Evolutionary conservation across 2,888 invertebrate genomes (phyloP), one percentile per base, ranked within the genome.

Genomic region (Heliconius erato): DNA sequence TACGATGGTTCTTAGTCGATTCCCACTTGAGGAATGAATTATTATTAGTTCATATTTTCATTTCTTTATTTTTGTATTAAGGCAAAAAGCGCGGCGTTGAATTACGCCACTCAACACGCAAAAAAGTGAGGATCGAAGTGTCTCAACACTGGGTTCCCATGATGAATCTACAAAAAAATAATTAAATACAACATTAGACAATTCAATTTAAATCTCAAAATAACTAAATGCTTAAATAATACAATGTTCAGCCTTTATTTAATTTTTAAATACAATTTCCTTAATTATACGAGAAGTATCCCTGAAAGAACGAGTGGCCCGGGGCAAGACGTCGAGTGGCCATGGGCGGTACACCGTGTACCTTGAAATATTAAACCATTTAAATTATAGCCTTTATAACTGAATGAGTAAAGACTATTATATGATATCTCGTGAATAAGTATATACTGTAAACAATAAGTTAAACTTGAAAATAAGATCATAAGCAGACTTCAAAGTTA

Each of bases 201-300:
- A n/a, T 40, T 40, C 6, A 6, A 44, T 71, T 5, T 44, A 65
- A 67, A 89, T 90, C 88, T 89, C 87, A 88, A 90, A 88, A 89
- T 86, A 86, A 86, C 86, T 86, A 88, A 89, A 87, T 88, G 86
- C 85, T 86, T 88, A 86, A 89, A 89, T 90, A 91, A 91, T 88
- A 88, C 89, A 88, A 88, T 91, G 87, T 87, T 84, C 86, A 81
- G 82, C 86, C 88, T 91, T 91, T 91, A 90, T 91, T 92, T 90
- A 90, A 91, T 91, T 92, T 92, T 89, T 91, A 93, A 49, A 93
- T 91, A 92, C 91, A 91, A 91, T 93, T 92, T 91, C 88, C 90
- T 91, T 93, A 93, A 93, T 94, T 92, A 92, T 89, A 91, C 88
- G 88, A 86, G 89, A 91, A 91, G 89, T 91, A 91, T 90, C 89